A percentile compares a stretch with the other conserved stretches of the same genome.
These are phyloP conservation scores for Platalea minor DNA, from an alignment of 2,797 vertebrate genomes.

Conservation along the genomic window DNA sequence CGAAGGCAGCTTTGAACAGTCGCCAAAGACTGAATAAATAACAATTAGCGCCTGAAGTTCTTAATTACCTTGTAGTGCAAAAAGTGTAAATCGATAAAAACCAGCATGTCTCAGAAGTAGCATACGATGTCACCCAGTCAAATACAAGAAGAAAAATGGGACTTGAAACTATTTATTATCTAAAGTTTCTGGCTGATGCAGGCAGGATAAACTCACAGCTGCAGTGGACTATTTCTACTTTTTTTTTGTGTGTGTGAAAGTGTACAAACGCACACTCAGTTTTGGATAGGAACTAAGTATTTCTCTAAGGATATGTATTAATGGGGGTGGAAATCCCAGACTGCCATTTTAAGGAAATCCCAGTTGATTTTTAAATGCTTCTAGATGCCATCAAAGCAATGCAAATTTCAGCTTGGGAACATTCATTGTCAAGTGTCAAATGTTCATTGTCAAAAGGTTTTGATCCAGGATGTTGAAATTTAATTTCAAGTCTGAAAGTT, in stretches of 20 bases:
- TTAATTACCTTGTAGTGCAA: neutral
- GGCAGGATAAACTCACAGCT: neutral
- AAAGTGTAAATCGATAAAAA: neutral
- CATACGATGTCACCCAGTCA: neutral
- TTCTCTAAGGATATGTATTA: neutral
- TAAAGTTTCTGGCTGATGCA: neutral
- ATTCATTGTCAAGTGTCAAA: neutral
- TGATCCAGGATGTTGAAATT: neutral
- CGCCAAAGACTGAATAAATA: neutral
- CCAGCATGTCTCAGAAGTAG: rapidly evolving
- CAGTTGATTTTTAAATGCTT: neutral
- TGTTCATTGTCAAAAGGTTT: neutral
- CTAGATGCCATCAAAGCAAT: neutral
- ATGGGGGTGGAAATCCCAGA: neutral
- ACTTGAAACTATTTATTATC: neutral
- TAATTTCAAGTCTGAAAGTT: neutral
- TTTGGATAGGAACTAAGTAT: neutral
- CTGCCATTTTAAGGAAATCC: neutral
- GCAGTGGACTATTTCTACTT: neutral
- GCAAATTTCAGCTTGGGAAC: neutral
- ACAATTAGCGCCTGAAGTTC: neutral
- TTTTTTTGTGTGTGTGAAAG: neutral
- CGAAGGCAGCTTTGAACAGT: neutral
- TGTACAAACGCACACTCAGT: neutral
- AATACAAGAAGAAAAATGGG: neutral